Base-by-base conservation (phyloP, 2,797 vertebrate species). In the Bufotes viridis region DNA sequence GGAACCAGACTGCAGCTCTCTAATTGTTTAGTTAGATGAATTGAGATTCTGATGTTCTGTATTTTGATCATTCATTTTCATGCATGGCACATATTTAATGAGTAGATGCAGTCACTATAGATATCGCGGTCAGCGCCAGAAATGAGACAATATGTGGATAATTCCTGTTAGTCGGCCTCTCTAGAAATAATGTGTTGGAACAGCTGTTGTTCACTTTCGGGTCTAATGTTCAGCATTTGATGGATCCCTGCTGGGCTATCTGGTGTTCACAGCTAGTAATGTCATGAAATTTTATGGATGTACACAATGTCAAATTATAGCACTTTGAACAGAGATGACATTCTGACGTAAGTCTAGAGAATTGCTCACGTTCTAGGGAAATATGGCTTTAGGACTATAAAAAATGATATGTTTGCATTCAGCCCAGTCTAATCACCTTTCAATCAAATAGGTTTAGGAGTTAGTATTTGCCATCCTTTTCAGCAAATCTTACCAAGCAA, bases 151-250 rank as follows among this genome's bases (percentile, higher is more conserved):
- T 89, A 82, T 70, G 60, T 89, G 78, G 61, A 81, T 82, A 72
- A 86, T 82, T 78, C 26, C 63, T 78, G 84, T 85, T 86, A 82
- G 70, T 75, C 82, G 79, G 88, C 60, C 78, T 86, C 65, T 67
- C 84, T 51, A 75, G 84, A 89, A 82, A 86, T 86, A 89, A 86
- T 86, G 51, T 82, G 51, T 53, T 76, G 76, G 70, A 82, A 61
- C 88, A 86, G 60, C 78, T 89, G 88, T 86, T 89, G 79, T 69
- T 89, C 79, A 76, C 78, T 86, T 82, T 81, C 84, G 70, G 79
- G 84, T 89, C 84, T 89, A 63, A 86, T 78, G 69, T 85, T 75
- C 49, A 55, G 88, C 67, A 86, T 88, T 82, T 89, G 88, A 89
- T 86, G 83, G 84, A 81, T 86, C 70, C 87, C 87, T 82, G 78